These are phyloP conservation scores for Momotus momota DNA, from an alignment of 2,797 vertebrate genomes.

Conservation along the genomic window DNA sequence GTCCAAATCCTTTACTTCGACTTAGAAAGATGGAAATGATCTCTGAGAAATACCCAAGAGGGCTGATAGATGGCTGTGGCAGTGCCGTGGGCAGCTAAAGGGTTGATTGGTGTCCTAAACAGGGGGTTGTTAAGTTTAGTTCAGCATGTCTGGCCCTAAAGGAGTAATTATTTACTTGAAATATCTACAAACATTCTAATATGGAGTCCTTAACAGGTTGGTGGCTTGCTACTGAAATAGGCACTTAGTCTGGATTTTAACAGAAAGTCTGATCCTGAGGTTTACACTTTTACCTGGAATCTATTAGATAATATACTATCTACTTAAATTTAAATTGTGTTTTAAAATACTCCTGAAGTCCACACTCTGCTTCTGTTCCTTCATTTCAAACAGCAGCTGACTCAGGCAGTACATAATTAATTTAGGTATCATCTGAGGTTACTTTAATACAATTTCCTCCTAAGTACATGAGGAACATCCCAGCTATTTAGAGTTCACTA, in stretches of 20 bases:
- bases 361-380: constrained; percentile 21
- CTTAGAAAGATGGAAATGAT: not conserved
- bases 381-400: constrained; percentile 56
- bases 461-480: constrained; percentile 47
- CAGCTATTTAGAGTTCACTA: constrained; percentile 55
- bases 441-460: constrained; percentile 56
- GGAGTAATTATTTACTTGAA: not conserved
- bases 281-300: not conserved
- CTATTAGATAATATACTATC: not conserved
- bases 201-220: not conserved
- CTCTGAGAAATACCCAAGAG: not conserved
- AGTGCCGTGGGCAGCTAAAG: not conserved
- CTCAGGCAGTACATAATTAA: constrained; percentile 65
- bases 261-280: not conserved
- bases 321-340: constrained; percentile 1
- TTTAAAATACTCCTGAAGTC: constrained; percentile 33
- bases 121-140: not conserved
- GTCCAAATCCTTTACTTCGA: not conserved
- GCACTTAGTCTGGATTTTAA: not conserved
- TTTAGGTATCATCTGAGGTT: constrained; percentile 59
- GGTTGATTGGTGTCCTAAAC: not conserved
- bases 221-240: not conserved
- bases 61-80: not conserved
- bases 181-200: not conserved
- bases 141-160: not conserved